phyloP scores from a whole-genome alignment of 2,113 vertebrate genomes.

The Acanthochromis polyacanthus region DNA sequence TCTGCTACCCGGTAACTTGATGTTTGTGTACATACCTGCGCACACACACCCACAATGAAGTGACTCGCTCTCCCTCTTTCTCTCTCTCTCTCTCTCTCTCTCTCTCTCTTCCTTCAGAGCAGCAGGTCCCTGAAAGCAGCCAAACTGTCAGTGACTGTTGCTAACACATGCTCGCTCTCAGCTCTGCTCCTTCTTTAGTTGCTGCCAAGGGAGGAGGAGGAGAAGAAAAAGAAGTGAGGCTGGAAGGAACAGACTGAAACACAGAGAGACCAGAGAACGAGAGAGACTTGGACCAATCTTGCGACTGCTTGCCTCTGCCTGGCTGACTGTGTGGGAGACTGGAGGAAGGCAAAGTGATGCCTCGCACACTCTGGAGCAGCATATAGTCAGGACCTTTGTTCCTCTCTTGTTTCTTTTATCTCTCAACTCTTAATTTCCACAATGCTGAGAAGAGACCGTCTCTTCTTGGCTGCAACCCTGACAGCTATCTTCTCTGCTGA shows the following conservation, averaged over 20 bases:
- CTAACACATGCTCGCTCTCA: constrained; percentile 66
- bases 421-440: neutral
- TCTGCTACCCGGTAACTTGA: constrained; percentile 45
- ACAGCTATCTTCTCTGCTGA: constrained; percentile 87
- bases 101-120: constrained; percentile 45
- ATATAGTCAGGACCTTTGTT: constrained; percentile 11
- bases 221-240: constrained; percentile 59
- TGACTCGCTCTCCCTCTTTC: neutral
- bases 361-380: constrained; percentile 33
- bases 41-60: constrained; percentile 8
- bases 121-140: constrained; percentile 75
- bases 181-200: constrained; percentile 57
- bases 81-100: constrained; percentile 13
- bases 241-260: constrained; percentile 51
- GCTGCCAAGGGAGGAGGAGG: constrained; percentile 59
- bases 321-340: constrained; percentile 49
- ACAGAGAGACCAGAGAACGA: constrained; percentile 47
- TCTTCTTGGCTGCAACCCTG: constrained; percentile 85
- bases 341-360: constrained; percentile 65
- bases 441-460: constrained; percentile 87
- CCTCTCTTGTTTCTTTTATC: neutral
- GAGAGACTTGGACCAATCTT: constrained; percentile 51
- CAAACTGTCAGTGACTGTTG: constrained; percentile 70
- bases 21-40: constrained; percentile 56
- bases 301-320: constrained; percentile 50